Base-by-base conservation (phyloP, 1,140 invertebrate species). In the Drepana arcuata region DNA sequence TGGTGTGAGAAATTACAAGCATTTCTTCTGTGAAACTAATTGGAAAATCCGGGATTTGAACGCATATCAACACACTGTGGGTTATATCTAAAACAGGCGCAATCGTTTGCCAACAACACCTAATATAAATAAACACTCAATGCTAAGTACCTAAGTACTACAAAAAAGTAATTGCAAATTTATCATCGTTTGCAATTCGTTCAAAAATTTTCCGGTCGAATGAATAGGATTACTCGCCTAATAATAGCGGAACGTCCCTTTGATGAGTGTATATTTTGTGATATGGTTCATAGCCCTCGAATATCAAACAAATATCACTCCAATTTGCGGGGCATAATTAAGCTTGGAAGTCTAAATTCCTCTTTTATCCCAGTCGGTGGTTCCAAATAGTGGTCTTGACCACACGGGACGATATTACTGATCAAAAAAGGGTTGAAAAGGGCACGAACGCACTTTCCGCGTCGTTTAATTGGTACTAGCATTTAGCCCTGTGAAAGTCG, bases 401-500 rank as follows among this genome's bases (percentile, higher is more conserved):
- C 11, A 29, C 29, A 36, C 37, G 27, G 6, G 3, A 2, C 35
- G 32, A 39, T 46, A 46, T 46, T 39, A 29, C 33, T 40, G 36
- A 41, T 41, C 42, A 46, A 46, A 51, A 44, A 48, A 38, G 57
- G 51, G 32, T 34, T 18, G 37, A 49, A 45, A 53, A 44, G 40
- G 52, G 38, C 37, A 30, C 34, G 36, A 39, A 55, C 49, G 57
- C 57, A 65, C 63, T 66, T 71, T 71, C 61, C 68, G 61, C 59
- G 48, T 63, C 60, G 62, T 54, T 75, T 75, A 75, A 75, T 75
- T 75, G 71, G 43, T 52, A 50, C 52, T 53, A 65, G 61, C 70
- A 62, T 69, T 67, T 65, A 70, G 52, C 52, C 57, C 57, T 45
- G 47, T 56, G 61, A 63, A 71, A 75, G 68, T 75, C 60, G 67